A percentile compares a stretch with the other conserved stretches of the same genome.
Conservation (phyloP, 1,140 invertebrate species). For the Pachyrhynchus sulphureomaculatus region DNA sequence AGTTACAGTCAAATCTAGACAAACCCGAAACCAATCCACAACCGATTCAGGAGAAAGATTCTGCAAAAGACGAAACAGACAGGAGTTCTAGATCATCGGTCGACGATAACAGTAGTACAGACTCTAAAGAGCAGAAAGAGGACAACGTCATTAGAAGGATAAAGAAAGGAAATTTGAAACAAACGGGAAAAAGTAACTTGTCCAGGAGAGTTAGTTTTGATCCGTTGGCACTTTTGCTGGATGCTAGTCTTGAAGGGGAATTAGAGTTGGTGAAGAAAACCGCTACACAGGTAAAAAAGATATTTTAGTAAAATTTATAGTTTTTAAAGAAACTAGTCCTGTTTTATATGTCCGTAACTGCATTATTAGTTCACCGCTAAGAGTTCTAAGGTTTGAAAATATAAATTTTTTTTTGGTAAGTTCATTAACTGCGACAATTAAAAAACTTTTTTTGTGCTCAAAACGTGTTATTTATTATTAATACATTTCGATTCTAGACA, state of each 20-base stretch:
- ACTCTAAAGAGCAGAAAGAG: conserved; percentile 27
- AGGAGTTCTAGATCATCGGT: conserved; percentile 50
- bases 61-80: conserved; percentile 55
- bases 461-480: too few species aligned
- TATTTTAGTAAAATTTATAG: too few species aligned
- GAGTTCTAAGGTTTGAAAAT: too few species aligned
- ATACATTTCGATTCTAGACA: too few species aligned
- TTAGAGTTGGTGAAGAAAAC: conserved; percentile 95
- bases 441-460: too few species aligned
- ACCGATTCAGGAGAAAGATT: conserved; percentile 33
- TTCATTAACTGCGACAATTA: too few species aligned
- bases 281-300: conserved; percentile 75
- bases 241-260: conserved; percentile 97
- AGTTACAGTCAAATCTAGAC: conserved; percentile 21
- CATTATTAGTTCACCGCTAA: too few species aligned
- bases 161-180: conserved; percentile 76
- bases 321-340: too few species aligned
- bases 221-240: conserved; percentile 91
- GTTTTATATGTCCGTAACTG: too few species aligned
- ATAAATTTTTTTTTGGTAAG: too few species aligned
- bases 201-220: conserved; percentile 93
- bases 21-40: conserved; percentile 19
- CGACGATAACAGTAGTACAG: conserved; percentile 26
- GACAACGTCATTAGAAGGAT: conserved; percentile 62
- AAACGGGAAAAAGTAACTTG: conserved; percentile 68